Conservation (phyloP, 2,888 invertebrate genomes). For the Chorisops tibialis region DNA sequence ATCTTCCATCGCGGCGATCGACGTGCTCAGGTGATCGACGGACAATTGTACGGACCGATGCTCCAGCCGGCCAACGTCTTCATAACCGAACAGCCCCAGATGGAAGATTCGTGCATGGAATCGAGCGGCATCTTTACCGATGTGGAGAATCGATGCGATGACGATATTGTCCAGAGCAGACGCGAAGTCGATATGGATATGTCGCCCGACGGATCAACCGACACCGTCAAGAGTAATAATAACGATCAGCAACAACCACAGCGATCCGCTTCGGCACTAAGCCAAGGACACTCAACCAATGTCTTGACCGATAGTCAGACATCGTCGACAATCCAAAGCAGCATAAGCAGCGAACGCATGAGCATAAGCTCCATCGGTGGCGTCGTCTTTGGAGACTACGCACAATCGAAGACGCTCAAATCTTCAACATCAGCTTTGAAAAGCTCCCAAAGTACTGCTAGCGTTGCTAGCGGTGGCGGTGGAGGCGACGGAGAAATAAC, state of each 20-base stretch:
- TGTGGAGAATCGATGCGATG: slow-evolving; percentile 72
- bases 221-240: slow-evolving; percentile 55
- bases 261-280: slow-evolving; percentile 37
- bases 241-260: slow-evolving; percentile 27
- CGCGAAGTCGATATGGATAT: slow-evolving; percentile 53
- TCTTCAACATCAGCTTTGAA: slow-evolving; percentile 10
- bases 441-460: slow-evolving; percentile 27
- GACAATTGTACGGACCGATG: slow-evolving; percentile 74
- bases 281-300: slow-evolving; percentile 40
- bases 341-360: slow-evolving; percentile 41
- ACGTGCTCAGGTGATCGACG: slow-evolving; percentile 81
- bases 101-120: slow-evolving; percentile 80
- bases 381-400: slow-evolving; percentile 1
- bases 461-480: neutral
- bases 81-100: slow-evolving; percentile 53
- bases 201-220: slow-evolving; percentile 63
- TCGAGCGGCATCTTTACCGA: slow-evolving; percentile 87
- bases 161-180: slow-evolving; percentile 52
- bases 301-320: slow-evolving; percentile 42
- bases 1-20: slow-evolving; percentile 66
- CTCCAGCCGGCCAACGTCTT: slow-evolving; percentile 54
- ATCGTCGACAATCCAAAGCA: slow-evolving; percentile 44
- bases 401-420: neutral
- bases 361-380: slow-evolving; percentile 33
- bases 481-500: neutral